phyloP scores from a whole-genome alignment of 2,113 vertebrate genomes.

The Tympanuchus pallidicinctus region DNA sequence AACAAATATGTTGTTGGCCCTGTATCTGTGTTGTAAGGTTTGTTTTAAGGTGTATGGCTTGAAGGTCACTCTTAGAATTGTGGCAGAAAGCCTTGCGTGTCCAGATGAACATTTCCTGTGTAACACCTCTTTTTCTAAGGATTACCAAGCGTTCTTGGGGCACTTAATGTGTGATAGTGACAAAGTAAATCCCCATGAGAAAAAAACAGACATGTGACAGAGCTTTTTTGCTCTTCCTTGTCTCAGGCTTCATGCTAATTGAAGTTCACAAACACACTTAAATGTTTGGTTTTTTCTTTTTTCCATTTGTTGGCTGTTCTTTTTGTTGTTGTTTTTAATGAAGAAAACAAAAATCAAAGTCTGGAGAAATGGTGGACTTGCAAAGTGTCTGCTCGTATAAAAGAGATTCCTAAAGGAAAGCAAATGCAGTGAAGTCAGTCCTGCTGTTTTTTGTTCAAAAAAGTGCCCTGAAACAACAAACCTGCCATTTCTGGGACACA shows the following conservation, averaged over 20 bases:
- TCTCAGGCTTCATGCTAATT: background rate
- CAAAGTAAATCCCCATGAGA: background rate
- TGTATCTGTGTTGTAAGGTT: background rate
- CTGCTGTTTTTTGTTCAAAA: background rate
- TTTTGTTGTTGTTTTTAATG: background rate
- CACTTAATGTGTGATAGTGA: background rate
- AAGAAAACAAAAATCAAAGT: background rate
- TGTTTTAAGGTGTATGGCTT: background rate
- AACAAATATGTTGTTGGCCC: background rate
- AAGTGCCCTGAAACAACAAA: background rate
- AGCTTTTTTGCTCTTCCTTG: background rate
- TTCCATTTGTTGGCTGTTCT: too few relatives aligned
- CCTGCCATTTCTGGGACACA: slow-evolving; percentile 21
- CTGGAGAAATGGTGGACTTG: background rate
- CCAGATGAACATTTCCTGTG: background rate
- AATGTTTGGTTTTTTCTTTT: background rate
- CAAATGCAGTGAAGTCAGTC: background rate
- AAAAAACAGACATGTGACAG: background rate
- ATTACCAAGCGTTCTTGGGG: background rate
- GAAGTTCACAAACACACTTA: background rate
- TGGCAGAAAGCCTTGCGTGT: too few relatives aligned
- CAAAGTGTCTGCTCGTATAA: background rate
- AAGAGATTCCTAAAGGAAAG: background rate
- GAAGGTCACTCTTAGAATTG: background rate
- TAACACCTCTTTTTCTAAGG: background rate